Evolutionary conservation across 2,113 vertebrate genomes (phyloP), one percentile per base, ranked within the genome.

Genomic region (Conger conger): DNA sequence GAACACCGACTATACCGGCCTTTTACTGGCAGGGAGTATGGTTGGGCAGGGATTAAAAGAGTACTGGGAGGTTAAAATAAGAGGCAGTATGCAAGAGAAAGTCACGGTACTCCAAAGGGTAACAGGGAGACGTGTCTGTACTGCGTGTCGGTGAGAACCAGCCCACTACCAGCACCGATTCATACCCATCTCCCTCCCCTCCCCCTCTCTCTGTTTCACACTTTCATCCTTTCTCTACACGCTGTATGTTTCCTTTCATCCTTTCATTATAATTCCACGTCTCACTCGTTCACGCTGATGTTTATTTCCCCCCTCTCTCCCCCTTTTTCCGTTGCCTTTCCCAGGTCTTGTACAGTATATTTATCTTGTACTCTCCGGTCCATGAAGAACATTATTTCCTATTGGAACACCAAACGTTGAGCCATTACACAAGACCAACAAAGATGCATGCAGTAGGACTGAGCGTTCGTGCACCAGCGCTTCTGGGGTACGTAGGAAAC

Each of bases 211-310:
- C 38, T 45, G 23, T 33, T 27, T 73, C 33, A 38, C 20, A 23
- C 42, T n/a, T 73, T 42, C 76, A 86, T 80, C 76, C 36, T 73
- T 80, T 84, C 80, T 37, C 27, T 38, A 11, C 73, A 80, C 79
- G 27, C 77, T 83, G 7, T 30, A 45, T 42, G 30, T 50, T 45
- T 13, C 27, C 18, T 17, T 30, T 45, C 45, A 9, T 30, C 40
- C 45, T 16, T 53, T 17, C 17, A 15, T 45, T 33, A n/a, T 18
- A 13, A 50, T 13, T 50, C 40, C 9, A 6, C 40, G 15, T 53
- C 17, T 53, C 45, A 18, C 33, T 81, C 9, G 11, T 15, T 50
- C 45, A 13, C 45, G 7, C 7, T 50, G 4, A 42, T 42, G 40
- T 9, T 42, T 42, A 5, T 77, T 79, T 2, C 50, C 30, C 13